Conservation (phyloP, 2,113 vertebrate species). For the Thunnus maccoyii region DNA sequence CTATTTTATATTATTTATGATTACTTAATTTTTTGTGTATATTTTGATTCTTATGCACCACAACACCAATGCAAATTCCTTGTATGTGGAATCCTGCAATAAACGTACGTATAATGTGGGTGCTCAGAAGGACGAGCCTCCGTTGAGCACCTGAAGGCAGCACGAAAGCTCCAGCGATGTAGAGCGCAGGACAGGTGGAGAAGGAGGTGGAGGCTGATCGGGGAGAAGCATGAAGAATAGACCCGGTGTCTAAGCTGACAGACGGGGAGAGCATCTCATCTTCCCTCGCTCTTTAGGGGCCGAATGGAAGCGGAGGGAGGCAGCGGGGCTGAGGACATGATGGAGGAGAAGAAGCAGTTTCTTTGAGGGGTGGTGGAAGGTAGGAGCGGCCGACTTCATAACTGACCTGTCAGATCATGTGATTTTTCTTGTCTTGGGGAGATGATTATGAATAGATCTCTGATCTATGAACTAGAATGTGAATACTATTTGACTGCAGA, state of each 20-base stretch:
- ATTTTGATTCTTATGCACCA: no score
- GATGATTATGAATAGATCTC: conserved; percentile 29
- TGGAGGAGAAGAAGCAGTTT: conserved; percentile 84
- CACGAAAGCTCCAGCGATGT: conserved; percentile 41
- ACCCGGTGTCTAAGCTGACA: conserved; percentile 31
- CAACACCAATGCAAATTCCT: no score
- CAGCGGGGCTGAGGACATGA: conserved; percentile 56
- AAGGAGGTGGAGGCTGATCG: conserved; percentile 49
- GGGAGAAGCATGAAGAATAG: conserved; percentile 59
- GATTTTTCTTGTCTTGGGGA: conserved; percentile 14
- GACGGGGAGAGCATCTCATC: conserved; percentile 54
- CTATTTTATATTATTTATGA: no score
- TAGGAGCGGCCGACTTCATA: conserved; percentile 68
- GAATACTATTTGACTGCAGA: no score
- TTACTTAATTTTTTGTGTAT: no score
- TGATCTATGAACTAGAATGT: conserved; percentile 51
- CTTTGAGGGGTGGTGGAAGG: conserved; percentile 91
- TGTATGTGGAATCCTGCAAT: no score
- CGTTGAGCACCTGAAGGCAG: conserved; percentile 64
- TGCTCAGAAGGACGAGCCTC: neutral
- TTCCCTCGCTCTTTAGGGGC: conserved; percentile 38
- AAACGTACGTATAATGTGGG: no score
- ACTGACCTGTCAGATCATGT: conserved; percentile 58
- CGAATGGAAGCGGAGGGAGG: conserved; percentile 46
- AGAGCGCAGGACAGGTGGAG: conserved; percentile 33